Percentiles rank a stretch among this genome's conserved stretches.
Evolutionary conservation across 2,888 invertebrate species (phyloP).

Genomic region (Phyllotreta cruciferae): DNA sequence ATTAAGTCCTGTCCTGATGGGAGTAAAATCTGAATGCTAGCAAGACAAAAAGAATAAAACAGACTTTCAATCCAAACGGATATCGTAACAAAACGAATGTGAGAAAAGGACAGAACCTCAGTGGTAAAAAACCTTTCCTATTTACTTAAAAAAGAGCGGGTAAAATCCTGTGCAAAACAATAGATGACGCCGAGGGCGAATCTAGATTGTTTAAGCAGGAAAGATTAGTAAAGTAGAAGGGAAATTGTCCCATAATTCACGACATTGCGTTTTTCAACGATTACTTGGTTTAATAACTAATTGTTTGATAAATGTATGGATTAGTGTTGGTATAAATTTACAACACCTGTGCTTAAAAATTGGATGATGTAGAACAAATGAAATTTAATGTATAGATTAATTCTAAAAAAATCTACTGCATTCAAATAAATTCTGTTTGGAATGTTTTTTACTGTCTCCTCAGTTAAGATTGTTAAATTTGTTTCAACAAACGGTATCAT

Average conservation of each 20-base stretch:
- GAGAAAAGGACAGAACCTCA: constrained; percentile 14
- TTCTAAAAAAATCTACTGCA: no score
- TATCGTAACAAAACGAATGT: constrained; percentile 11
- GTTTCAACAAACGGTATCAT: no score
- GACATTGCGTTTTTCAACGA: constrained; percentile 16
- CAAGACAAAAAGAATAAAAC: constrained; percentile 9
- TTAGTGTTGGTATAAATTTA: constrained; percentile 19
- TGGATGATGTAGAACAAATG: no score
- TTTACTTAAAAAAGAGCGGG: constrained; percentile 44
- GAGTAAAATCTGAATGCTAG: constrained; percentile 4
- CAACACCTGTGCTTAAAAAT: no score
- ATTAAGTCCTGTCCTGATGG: background rate
- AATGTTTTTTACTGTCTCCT: no score
- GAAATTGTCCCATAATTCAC: constrained; percentile 39
- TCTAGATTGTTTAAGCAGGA: constrained; percentile 50
- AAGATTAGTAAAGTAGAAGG: constrained; percentile 47
- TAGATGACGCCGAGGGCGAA: constrained; percentile 47
- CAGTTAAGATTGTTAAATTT: no score
- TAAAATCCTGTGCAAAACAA: constrained; percentile 42
- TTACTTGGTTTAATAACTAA: background rate
- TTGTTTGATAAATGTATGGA: constrained; percentile 26
- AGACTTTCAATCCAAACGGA: constrained; percentile 3
- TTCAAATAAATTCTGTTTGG: no score
- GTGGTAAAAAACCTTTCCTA: constrained; percentile 41
- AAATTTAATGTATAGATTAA: no score